These are phyloP conservation scores for Dendrolimus punctatus DNA, from an alignment of 1,140 invertebrate species.

Conservation along the genomic window DNA sequence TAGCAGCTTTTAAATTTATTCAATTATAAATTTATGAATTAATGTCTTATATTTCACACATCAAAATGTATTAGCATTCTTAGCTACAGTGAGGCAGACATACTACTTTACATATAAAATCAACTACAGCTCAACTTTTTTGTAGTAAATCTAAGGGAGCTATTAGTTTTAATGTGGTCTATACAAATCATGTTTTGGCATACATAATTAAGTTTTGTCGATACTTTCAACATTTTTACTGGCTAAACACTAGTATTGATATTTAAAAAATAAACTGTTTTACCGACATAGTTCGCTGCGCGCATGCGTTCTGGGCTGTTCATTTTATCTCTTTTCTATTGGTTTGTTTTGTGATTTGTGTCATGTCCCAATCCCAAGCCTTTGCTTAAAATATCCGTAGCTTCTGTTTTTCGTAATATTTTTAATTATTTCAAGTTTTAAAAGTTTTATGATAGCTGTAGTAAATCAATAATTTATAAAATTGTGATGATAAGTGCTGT, in stretches of 20 bases:
- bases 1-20: no score
- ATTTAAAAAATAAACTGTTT: conserved; percentile 33
- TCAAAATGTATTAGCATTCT: no score
- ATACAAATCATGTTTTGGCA: no score
- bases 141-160: no score
- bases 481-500: conserved; percentile 71
- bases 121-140: no score
- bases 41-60: no score
- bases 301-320: conserved; percentile 53
- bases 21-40: no score
- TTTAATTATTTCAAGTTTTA: conserved; percentile 40
- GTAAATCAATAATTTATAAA: conserved; percentile 50
- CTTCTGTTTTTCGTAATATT: conserved; percentile 62
- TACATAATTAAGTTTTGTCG: no score
- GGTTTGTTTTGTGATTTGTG: conserved; percentile 62
- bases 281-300: conserved; percentile 44
- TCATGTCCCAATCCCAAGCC: conserved; percentile 58
- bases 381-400: conserved; percentile 53
- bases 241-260: conserved; percentile 21
- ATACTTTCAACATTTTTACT: not conserved
- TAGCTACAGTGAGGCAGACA: no score
- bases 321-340: conserved; percentile 53
- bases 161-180: no score
- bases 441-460: conserved; percentile 56
- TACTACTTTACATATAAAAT: no score